These are phyloP conservation scores for Brachypodius melanocephalos DNA, from an alignment of 2,113 vertebrate genomes.

Conservation along the genomic window DNA sequence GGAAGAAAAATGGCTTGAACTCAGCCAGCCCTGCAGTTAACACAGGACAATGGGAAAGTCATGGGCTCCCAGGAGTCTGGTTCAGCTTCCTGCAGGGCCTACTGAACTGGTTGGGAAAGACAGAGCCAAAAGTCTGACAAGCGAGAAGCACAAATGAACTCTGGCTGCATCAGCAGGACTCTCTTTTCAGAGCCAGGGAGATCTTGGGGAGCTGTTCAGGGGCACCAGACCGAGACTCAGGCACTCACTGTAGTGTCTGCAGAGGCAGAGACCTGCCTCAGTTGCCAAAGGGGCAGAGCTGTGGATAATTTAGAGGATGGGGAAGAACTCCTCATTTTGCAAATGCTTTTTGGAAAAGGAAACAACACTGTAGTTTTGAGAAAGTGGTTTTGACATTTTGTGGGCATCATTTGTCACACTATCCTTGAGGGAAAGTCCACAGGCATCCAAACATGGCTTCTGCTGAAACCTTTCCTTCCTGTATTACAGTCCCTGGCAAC, in stretches of 20 bases:
- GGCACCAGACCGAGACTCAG: conserved; percentile 48
- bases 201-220: conserved; percentile 52
- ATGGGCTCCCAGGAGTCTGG: conserved; percentile 33
- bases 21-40: conserved; percentile 5
- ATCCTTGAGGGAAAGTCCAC: neutral
- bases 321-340: neutral
- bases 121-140: conserved; percentile 43
- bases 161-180: conserved; percentile 45
- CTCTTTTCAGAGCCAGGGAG: conserved; percentile 38
- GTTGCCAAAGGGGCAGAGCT: conserved; percentile 4
- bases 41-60: conserved; percentile 38
- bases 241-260: neutral
- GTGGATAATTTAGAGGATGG: neutral
- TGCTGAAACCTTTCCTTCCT: neutral
- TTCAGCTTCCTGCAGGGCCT: conserved; percentile 51
- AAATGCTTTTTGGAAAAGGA: conserved; percentile 2
- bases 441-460: neutral
- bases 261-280: neutral
- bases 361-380: neutral
- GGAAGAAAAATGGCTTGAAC: conserved; percentile 9
- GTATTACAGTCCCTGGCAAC: neutral
- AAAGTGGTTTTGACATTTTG: neutral
- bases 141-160: conserved; percentile 24
- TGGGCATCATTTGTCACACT: neutral
- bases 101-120: conserved; percentile 31